These are phyloP conservation scores for Myotis myotis DNA, from an alignment of 2,797 vertebrate genomes.

Conservation along the genomic window DNA sequence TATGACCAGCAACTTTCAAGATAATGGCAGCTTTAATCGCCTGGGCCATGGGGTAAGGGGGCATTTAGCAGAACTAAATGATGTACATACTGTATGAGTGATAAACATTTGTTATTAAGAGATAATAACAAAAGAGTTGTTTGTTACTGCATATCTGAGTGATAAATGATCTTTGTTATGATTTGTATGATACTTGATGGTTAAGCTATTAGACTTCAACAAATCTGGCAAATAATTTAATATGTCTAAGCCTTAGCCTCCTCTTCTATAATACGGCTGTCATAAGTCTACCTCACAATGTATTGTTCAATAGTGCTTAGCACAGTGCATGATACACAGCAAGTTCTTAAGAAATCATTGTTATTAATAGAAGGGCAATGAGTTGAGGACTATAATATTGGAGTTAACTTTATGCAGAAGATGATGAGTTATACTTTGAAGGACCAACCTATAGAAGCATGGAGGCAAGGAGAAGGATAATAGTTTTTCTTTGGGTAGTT, in stretches of 20 bases:
- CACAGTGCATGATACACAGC: neutral
- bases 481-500: neutral
- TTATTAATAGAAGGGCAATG: neutral
- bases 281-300: neutral
- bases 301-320: neutral
- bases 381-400: neutral
- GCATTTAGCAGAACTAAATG: neutral
- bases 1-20: neutral
- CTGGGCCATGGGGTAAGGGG: neutral
- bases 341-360: constrained; percentile 14
- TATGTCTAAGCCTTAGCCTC: neutral
- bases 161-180: neutral
- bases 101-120: constrained; percentile 1
- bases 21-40: neutral
- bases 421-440: neutral
- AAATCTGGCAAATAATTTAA: neutral
- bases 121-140: neutral
- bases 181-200: neutral
- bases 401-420: constrained; percentile 21
- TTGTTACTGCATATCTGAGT: neutral
- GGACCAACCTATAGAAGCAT: neutral
- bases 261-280: neutral
- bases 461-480: neutral
- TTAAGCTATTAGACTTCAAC: neutral
- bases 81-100: neutral